Evolutionary conservation across 2,113 vertebrate genomes (phyloP), one percentile per base, ranked within the genome.

Genomic region (Sinocyclocheilus anophthalmus): DNA sequence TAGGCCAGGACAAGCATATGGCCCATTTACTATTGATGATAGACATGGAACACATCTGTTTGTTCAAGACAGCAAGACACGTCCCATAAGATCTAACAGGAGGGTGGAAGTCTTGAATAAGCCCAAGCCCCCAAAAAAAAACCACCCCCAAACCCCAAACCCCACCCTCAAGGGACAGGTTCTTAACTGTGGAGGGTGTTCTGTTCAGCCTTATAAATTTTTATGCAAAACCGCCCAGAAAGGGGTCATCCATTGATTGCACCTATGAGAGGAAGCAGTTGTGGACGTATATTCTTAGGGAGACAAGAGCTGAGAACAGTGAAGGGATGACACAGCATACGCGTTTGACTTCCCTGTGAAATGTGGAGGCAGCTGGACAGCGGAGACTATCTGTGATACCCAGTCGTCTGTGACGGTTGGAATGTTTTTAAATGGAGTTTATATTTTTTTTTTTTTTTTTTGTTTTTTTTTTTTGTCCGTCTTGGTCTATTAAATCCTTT

Each of bases 341-440:
- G 11, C 63, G 48, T 69, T 61, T 76, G 75, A 72, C 79, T 69
- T 79, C 18, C 11, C 61, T 70, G 69, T 76, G 22, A 87, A 81
- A 82, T 57, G 67, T 57, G 2, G 39, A 77, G 65, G 77, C 88
- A 88, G 85, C 69, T 88, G 81, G 53, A 82, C 45, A 85, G 73
- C 65, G 75, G 37, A 77, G 70, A 85, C 57, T 39, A 77, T 50
- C 70, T 26, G 69, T 78, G 24, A 81, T 85, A 63, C 59, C 57
- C 37, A n/a, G 14, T 61, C 42, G 77, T 84, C 70, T 85, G 88
- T 33, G 76, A 73, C 33, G 50, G 37, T 53, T 87, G 86, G 76
- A 87, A 84, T 84, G 76, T 73, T 84, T 84, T 84, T 10, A 73
- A 59, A 84, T 76, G 65, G 81, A 67, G 59, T 69, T 87, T 78